Percentiles rank a stretch among this genome's conserved stretches.
phyloP scores from a whole-genome alignment of 2,888 invertebrate species.

The Leucania comma region DNA sequence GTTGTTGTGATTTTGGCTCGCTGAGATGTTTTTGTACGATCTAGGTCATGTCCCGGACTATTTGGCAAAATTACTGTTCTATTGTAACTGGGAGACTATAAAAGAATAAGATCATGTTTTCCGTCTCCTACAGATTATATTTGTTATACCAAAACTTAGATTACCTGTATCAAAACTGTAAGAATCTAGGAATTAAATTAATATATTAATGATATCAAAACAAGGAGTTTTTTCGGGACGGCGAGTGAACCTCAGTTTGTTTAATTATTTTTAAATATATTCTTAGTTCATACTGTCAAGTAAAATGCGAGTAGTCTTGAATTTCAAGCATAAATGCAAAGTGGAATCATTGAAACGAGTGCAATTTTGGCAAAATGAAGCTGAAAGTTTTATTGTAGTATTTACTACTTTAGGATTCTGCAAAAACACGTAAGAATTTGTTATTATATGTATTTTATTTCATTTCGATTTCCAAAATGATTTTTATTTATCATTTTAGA shows the following conservation, averaged over 20 bases:
- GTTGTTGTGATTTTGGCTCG: constrained; percentile 45
- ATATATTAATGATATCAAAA: not conserved
- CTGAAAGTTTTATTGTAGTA: too few relatives aligned
- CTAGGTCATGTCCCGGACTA: constrained; percentile 31
- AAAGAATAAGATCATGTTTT: not conserved
- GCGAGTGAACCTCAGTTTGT: not conserved
- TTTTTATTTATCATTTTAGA: too few relatives aligned
- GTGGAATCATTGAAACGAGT: not conserved
- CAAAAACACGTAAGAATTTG: too few relatives aligned
- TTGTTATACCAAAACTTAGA: not conserved
- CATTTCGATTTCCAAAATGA: too few relatives aligned
- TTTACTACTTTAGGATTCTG: too few relatives aligned
- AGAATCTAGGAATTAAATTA: not conserved
- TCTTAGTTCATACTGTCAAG: not conserved
- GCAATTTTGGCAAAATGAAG: too few relatives aligned
- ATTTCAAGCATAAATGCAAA: not conserved
- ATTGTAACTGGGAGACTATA: constrained; percentile 7
- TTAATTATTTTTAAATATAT: not conserved
- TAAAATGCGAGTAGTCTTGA: not conserved
- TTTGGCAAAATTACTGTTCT: constrained; percentile 15
- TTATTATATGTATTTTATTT: too few relatives aligned
- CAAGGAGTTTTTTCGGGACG: not conserved
- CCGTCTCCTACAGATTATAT: not conserved
- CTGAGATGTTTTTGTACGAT: constrained; percentile 40
- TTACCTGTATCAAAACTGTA: not conserved